These are phyloP conservation scores for Drosophila meridiana DNA, from an alignment of 2,888 invertebrate genomes.

Conservation along the genomic window DNA sequence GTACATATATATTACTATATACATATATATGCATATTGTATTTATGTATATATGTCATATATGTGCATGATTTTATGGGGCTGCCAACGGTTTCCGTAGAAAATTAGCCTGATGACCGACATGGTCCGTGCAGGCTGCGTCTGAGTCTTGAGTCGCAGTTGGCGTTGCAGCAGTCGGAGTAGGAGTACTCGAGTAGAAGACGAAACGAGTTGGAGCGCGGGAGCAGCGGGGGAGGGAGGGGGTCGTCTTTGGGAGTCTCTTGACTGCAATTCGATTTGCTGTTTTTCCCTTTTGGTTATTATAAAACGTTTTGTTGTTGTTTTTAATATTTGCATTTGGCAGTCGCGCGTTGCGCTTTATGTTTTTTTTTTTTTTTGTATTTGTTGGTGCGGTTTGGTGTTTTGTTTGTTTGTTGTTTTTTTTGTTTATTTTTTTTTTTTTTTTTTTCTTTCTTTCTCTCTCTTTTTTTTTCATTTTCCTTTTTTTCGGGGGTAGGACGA, in stretches of 20 bases:
- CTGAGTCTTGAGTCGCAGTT: slow-evolving; percentile 41
- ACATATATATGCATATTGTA: background rate
- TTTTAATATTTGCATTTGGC: slow-evolving; percentile 78
- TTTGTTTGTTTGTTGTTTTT: background rate
- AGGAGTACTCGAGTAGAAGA: slow-evolving; percentile 8
- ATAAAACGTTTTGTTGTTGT: slow-evolving; percentile 68
- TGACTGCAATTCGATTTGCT: slow-evolving; percentile 78
- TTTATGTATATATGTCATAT: slow-evolving; percentile 14
- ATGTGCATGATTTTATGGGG: slow-evolving; percentile 58
- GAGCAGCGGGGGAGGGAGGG: background rate
- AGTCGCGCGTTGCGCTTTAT: slow-evolving; percentile 75
- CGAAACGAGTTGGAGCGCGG: slow-evolving; percentile 1
- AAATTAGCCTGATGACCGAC: slow-evolving; percentile 71
- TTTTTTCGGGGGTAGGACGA: slow-evolving; percentile 62
- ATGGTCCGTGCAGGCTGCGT: slow-evolving; percentile 57
- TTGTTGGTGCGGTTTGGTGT: no score
- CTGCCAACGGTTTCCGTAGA: slow-evolving; percentile 69
- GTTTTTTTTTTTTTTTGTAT: slow-evolving; percentile 21
- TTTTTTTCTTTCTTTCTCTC: no score
- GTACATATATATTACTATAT: slow-evolving; percentile 2
- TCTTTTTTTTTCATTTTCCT: background rate
- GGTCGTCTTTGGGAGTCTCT: slow-evolving; percentile 42
- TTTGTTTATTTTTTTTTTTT: background rate
- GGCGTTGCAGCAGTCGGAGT: slow-evolving; percentile 9
- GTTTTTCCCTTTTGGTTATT: slow-evolving; percentile 75